A percentile compares a stretch with the other conserved stretches of the same genome.
phyloP scores from a whole-genome alignment of 2,113 vertebrate species.

The Ellobius talpinus region DNA sequence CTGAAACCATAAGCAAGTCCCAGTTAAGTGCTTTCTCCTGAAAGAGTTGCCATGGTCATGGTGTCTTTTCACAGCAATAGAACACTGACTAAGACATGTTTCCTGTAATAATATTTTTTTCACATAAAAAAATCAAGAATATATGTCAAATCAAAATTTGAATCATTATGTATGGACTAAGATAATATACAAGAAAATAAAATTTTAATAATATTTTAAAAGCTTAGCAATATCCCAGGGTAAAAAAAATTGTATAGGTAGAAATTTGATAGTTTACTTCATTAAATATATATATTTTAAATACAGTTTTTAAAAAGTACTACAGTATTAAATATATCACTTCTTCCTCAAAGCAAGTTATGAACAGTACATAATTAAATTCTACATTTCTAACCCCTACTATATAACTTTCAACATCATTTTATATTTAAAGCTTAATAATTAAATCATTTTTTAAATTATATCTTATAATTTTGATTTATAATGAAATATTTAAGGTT shows the following conservation, averaged over 20 bases:
- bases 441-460: conserved; percentile 87
- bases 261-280: conserved; percentile 42
- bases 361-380: conserved; percentile 79
- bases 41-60: background rate
- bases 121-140: background rate
- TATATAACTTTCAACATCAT: conserved; percentile 83
- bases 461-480: conserved; percentile 87
- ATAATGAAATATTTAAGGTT: conserved; percentile 85
- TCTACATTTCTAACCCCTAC: conserved; percentile 78
- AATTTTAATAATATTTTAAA: background rate
- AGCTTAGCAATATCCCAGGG: background rate
- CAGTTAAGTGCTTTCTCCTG: background rate
- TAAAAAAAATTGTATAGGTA: conserved; percentile 32
- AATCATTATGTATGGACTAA: conserved; percentile 51
- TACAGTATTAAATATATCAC: conserved; percentile 70
- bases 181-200: conserved; percentile 44
- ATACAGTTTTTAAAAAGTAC: conserved; percentile 54
- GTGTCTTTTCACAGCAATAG: background rate
- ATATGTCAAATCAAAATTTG: conserved; percentile 50
- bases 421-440: conserved; percentile 86
- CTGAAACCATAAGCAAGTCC: background rate
- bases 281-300: conserved; percentile 15
- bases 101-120: background rate
- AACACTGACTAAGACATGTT: background rate
- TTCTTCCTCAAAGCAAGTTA: conserved; percentile 80